A percentile compares a stretch with the other conserved stretches of the same genome.
These are phyloP conservation scores for Ploceus nigricollis DNA, from an alignment of 2,113 vertebrate species.

Conservation along the genomic window DNA sequence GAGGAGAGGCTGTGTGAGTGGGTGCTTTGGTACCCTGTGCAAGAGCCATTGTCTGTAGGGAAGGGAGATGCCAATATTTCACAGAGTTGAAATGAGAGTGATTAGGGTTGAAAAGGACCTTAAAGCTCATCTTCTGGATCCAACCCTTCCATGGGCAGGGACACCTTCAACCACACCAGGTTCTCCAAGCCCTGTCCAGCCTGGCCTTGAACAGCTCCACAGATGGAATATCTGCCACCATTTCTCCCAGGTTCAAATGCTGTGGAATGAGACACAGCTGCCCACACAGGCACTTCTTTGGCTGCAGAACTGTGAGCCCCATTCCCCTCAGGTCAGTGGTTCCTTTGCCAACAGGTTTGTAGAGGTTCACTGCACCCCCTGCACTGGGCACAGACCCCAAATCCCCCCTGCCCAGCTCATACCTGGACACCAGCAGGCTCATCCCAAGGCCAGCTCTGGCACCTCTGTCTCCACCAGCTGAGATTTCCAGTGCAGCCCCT, in stretches of 20 bases:
- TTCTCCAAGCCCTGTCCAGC: neutral
- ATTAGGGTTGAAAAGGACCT: neutral
- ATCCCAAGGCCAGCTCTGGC: neutral
- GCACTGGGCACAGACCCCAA: neutral
- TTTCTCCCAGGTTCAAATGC: neutral
- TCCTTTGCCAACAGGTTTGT: neutral
- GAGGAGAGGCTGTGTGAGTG: neutral
- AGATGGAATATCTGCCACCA: neutral
- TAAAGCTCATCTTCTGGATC: neutral
- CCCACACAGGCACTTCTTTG: neutral
- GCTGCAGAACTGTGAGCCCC: neutral
- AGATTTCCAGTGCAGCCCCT: neutral
- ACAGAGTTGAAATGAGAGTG: no score
- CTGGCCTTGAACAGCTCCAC: neutral
- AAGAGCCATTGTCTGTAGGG: neutral
- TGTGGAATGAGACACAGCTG: neutral
- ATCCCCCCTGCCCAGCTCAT: neutral
- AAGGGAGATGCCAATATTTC: neutral
- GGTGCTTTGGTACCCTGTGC: neutral
- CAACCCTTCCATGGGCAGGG: neutral
- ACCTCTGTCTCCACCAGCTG: neutral
- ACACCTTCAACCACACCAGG: neutral
- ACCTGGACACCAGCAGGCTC: neutral
- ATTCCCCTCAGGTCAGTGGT: neutral
- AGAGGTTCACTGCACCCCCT: neutral